phyloP scores from a whole-genome alignment of 2,888 invertebrate genomes.

The Andricus quercusramuli region DNA sequence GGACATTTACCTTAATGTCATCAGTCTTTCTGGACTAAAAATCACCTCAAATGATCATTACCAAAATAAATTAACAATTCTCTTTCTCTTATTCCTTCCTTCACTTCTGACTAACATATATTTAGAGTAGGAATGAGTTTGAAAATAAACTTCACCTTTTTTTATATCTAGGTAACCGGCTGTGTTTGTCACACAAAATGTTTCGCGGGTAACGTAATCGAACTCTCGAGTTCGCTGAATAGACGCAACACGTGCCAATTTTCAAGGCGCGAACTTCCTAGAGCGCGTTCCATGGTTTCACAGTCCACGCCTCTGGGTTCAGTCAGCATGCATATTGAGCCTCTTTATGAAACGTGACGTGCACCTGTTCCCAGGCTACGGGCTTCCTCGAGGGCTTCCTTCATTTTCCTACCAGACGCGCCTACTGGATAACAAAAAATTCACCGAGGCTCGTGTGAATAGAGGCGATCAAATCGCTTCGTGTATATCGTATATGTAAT shows the following conservation, averaged over 20 bases:
- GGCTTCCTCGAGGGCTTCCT: conserved; percentile 1
- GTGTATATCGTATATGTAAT: conserved; percentile 12
- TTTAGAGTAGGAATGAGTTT: neutral
- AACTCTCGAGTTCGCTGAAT: conserved; percentile 12
- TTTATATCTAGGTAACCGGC: neutral
- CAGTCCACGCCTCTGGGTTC: neutral
- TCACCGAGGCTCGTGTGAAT: neutral
- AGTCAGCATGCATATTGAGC: neutral
- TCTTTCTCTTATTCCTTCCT: too few relatives aligned
- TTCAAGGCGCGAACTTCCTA: conserved; percentile 21
- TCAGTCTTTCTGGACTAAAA: too few relatives aligned
- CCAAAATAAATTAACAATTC: too few relatives aligned
- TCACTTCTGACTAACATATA: neutral
- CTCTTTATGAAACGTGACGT: conserved; percentile 8
- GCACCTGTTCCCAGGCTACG: conserved; percentile 9
- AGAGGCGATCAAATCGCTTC: neutral
- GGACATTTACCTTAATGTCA: too few relatives aligned
- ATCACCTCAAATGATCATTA: too few relatives aligned
- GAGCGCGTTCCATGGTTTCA: conserved; percentile 6
- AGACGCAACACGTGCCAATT: conserved; percentile 16
- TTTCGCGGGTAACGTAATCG: neutral
- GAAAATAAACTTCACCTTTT: conserved; percentile 6
- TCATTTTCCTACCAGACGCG: conserved; percentile 15
- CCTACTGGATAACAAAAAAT: neutral
- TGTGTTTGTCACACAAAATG: neutral